Conservation (phyloP, 2,888 invertebrate genomes). For the Lacanobia wlatinum region DNA sequence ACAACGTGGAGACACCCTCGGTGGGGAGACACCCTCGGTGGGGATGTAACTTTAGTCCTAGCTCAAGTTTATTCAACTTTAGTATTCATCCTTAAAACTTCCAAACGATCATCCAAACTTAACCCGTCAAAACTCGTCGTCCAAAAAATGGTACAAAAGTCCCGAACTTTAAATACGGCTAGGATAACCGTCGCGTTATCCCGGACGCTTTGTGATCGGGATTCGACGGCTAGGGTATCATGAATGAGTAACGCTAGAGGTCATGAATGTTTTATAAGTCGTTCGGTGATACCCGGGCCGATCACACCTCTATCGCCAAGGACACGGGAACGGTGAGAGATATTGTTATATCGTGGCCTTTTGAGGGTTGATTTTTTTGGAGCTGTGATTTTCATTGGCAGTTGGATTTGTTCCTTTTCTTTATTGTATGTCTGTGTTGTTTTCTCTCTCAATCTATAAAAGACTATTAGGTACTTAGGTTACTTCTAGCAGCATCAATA, state of each 20-base stretch:
- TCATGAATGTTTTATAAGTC: constrained; percentile 88
- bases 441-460: too few relatives aligned
- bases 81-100: constrained; percentile 24
- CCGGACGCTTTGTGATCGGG: constrained; percentile 72
- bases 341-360: constrained; percentile 51
- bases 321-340: constrained; percentile 54
- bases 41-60: constrained; percentile 5
- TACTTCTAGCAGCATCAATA: too few relatives aligned
- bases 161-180: constrained; percentile 58
- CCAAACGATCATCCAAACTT: constrained; percentile 38
- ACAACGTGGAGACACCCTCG: too few relatives aligned
- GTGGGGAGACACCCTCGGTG: too few relatives aligned
- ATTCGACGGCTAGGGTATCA: constrained; percentile 74
- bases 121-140: constrained; percentile 40
- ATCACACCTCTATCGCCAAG: constrained; percentile 72
- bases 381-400: constrained; percentile 10
- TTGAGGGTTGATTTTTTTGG: constrained; percentile 31
- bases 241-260: constrained; percentile 84
- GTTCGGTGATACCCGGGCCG: constrained; percentile 77
- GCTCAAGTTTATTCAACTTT: constrained; percentile 14
- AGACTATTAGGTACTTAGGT: too few relatives aligned
- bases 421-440: too few relatives aligned
- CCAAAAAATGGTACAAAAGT: constrained; percentile 54
- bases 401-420: not conserved
- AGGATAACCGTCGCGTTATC: constrained; percentile 68